Base-by-base conservation (phyloP, 2,888 invertebrate genomes). In the Copidosoma aretas region DNA sequence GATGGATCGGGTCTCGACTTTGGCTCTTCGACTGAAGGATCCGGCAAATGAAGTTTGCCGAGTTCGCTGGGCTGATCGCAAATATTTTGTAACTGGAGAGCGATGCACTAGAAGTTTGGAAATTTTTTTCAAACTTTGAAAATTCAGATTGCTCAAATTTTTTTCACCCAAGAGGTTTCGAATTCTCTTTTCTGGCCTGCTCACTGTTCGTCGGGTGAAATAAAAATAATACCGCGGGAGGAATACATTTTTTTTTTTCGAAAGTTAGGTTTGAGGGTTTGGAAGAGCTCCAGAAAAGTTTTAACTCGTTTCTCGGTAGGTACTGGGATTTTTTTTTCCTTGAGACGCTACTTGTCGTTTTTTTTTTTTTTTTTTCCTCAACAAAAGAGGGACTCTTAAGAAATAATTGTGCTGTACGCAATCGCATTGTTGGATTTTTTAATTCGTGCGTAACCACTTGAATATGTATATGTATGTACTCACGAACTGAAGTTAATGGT, bases 241-340 rank as follows among this genome's bases (percentile, higher is more conserved):
- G 43, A 12, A 14, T 15, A 46, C 3, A 15, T 14, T 15, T 15
- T 14, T 8, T 46, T 46, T 17, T 15, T 14, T 2, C 43, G 43
- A 17, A 46, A 46, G 17, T 46, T 12, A 15, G 43, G 17, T n/a
- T 19, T 21, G 39, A 39, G 39, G 32, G 41, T 49, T 32, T 32
- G 54, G n/a, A 54, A 43, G 22, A 21, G 19, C 32, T 54, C 58
- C 43, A 58, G 43, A 19, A 58, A 58, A 58, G 53, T 24, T 53
- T 54, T 43, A 43, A 62, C 24, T 43, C 54, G 24, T 54, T 62
- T 62, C 43, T 24, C 17, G 24, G 21, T 32, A 46, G 24, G 21
- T 32, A 46, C 43, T 46, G 15, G 43, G 43, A 1, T 46, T 41
- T 41, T 41, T 46, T 46, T 46, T 46, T 46, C 15, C 17, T 46